Evolutionary conservation across 2,888 invertebrate species (phyloP).

Genomic region (Sceliomorpha sp.): DNA sequence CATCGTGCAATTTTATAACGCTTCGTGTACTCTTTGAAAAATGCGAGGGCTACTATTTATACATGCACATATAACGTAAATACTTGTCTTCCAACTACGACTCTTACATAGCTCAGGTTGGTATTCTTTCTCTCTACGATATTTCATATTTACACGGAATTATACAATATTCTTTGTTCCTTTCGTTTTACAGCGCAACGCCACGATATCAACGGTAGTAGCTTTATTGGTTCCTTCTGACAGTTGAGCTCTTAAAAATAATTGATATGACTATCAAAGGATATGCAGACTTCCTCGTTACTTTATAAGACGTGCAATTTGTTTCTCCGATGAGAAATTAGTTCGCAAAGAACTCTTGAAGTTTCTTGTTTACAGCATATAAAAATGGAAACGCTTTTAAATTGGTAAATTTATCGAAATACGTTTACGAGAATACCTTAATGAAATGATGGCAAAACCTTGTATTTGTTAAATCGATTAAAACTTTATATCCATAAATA

Average conservation of each 20-base stretch:
- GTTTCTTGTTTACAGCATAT: slow-evolving; percentile 1
- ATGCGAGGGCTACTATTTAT: slow-evolving; percentile 32
- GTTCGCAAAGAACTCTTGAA: slow-evolving; percentile 4
- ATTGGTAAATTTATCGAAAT: not conserved
- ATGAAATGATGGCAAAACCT: too few species aligned
- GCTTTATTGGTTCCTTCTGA: not conserved
- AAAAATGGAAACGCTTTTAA: slow-evolving; percentile 3
- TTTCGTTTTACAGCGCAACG: not conserved
- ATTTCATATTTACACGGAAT: slow-evolving; percentile 8
- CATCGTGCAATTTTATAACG: not conserved
- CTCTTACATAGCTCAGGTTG: too few species aligned
- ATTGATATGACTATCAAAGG: slow-evolving; percentile 17
- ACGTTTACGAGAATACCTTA: too few species aligned
- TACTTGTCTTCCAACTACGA: not conserved
- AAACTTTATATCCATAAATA: too few species aligned
- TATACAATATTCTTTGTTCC: slow-evolving; percentile 4
- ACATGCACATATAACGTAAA: slow-evolving; percentile 17
- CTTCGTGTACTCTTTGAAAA: slow-evolving; percentile 6
- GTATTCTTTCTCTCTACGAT: not conserved
- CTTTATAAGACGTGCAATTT: not conserved
- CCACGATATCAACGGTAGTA: not conserved
- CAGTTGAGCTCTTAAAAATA: slow-evolving; percentile 7
- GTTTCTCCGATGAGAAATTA: not conserved
- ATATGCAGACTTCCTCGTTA: slow-evolving; percentile 12
- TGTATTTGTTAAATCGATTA: too few species aligned